Evolutionary conservation across 2,797 vertebrate species (phyloP).

Genomic region (Halcyon badia): DNA sequence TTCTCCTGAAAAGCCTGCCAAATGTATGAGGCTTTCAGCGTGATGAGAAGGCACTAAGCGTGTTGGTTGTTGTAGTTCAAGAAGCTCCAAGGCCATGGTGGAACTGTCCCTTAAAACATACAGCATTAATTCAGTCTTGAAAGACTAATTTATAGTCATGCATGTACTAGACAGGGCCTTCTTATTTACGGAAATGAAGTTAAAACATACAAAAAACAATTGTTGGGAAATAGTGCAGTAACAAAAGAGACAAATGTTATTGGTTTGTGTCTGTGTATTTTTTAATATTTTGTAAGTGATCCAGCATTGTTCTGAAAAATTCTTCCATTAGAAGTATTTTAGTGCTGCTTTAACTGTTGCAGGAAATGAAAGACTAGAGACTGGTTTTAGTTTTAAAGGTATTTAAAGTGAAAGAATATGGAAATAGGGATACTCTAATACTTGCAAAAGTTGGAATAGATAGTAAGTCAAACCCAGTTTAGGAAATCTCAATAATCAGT

Average conservation of each 20-base stretch:
- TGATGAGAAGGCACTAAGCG: not conserved
- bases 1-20: not conserved
- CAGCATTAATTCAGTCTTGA: not conserved
- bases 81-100: not conserved
- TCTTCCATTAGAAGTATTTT: not conserved
- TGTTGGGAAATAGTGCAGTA: not conserved
- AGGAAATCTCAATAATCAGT: not conserved
- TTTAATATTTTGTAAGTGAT: slow-evolving; percentile 14
- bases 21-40: not conserved
- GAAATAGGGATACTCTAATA: not conserved
- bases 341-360: not conserved
- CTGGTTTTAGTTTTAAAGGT: not conserved
- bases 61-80: not conserved
- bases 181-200: not conserved
- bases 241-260: not conserved
- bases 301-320: slow-evolving; percentile 49
- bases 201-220: not conserved
- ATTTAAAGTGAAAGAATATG: not conserved
- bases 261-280: not conserved
- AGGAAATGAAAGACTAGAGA: not conserved
- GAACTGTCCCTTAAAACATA: not conserved
- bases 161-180: not conserved
- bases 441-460: not conserved
- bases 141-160: not conserved
- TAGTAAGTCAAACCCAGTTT: not conserved